Evolutionary conservation across 1,140 invertebrate genomes (phyloP), one percentile per base, ranked within the genome.

Genomic region (Hypothenemus hampei): DNA sequence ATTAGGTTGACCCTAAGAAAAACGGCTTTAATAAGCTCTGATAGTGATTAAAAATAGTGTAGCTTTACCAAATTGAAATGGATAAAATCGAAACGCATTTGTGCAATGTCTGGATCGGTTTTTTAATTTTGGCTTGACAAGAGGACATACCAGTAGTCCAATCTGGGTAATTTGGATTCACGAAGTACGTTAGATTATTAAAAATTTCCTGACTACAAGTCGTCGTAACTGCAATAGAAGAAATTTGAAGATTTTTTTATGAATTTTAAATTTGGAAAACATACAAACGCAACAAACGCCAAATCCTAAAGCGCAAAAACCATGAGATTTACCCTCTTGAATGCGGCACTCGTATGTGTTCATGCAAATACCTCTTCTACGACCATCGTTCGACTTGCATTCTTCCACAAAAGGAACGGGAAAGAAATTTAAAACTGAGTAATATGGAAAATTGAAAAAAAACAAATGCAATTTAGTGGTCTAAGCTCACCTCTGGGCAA

Each of bases 221-320:
- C 55, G 83, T 80, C 54, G 83, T 82, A 65, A 89, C 87, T 89
- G 71, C 35, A 72, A 75, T 2, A 2, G 7, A 5, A 44, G 60
- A 20, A 13, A 63, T 62, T 46, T 46, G 16, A 3, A 3, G 10
- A 56, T 40, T 47, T 8, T 22, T 16, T 15, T 11, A 29, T 15
- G 3, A 5, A 22, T 23, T 29, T 8, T 3, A 6, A 43, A 5
- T 46, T 24, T 46, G n/a, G 26, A n/a, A 8, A 50, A 86, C 86
- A 86, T 70, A 88, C 89, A 91, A 20, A 90, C 80, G 70, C 90
- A 93, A 66, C 90, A 93, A n/a, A 91, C 87, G 1, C 89, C 89
- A 56, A 91, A 88, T 6, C 89, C 88, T 51, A 88, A 78, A 0
- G 89, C 88, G 64, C 89, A 92, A 50, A 82, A 78, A 1, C 90